These are phyloP conservation scores for Coelopa pilipes DNA, from an alignment of 2,888 invertebrate species.

Conservation along the genomic window DNA sequence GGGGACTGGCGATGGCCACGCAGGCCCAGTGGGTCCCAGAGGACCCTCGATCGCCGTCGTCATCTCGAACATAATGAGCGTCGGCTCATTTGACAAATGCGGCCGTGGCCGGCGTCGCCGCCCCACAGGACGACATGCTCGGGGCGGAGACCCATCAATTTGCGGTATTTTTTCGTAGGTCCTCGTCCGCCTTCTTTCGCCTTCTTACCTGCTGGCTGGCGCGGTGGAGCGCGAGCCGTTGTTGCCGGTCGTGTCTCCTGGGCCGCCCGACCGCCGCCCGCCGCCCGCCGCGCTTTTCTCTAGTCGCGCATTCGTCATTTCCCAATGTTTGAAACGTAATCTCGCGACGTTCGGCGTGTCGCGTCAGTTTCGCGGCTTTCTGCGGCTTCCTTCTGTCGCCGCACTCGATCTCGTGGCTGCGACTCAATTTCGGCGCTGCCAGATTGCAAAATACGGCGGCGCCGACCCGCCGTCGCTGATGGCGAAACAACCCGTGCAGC, in stretches of 20 bases:
- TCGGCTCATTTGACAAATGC: no score
- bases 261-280: neutral
- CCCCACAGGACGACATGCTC: no score
- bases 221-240: no score
- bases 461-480: constrained; percentile 21
- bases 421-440: constrained; percentile 13
- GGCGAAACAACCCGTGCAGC: no score
- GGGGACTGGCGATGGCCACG: no score
- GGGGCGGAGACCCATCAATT: no score
- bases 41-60: no score
- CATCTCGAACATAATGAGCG: no score
- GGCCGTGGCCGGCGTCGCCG: no score
- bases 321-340: constrained; percentile 41
- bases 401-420: neutral
- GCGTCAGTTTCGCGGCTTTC: constrained; percentile 40
- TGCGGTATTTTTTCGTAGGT: no score
- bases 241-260: neutral
- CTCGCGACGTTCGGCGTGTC: constrained; percentile 43
- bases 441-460: constrained; percentile 41
- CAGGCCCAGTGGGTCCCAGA: no score
- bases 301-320: constrained; percentile 36
- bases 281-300: constrained; percentile 28
- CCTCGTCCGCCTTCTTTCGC: neutral
- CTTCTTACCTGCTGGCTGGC: neutral
- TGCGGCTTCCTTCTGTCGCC: constrained; percentile 22